Base-by-base conservation (phyloP, 64 coral and sea anemone genomes). In the Dendrophyllia cribrosa region DNA sequence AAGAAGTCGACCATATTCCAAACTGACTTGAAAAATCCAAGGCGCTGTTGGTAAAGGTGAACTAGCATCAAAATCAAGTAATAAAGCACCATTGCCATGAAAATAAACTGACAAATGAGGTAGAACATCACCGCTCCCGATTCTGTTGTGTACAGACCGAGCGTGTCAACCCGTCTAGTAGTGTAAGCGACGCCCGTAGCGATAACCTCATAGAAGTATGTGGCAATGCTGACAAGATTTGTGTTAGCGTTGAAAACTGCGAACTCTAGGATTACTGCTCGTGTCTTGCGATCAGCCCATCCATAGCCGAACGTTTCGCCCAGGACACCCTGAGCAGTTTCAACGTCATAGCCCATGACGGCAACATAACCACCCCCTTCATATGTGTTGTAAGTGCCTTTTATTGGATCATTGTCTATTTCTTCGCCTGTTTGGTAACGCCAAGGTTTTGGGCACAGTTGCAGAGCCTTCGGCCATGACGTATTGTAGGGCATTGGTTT, bases 301-400 rank as follows among this genome's bases (percentile, higher is more conserved):
- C 83, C 88, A 17, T 86, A 72, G 2, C 61, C 72, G 24, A 70
- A 21, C 8, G 92, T 91, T 58, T 96, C 91, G n/a, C 26, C 24
- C 6, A 77, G 24, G 14, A 96, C 95, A 14, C 91, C 61, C 10
- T 16, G 43, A 21, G 95, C 95, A 47, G 83, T 89, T 10, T 13
- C 23, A 77, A 72, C 60, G 66, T 84, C 77, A 74, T 96, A 96
- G 3, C 95, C 95, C 56, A 96, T 63, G n/a, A 93, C 76, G 12
- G 95, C 90, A 62, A 89, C 78, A 70, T 93, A 96, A 3, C 95
- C 95, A 34, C 95, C 90, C 2, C 90, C 95, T 49, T 72, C 86
- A 91, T 96, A 96, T 4, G 67, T 12, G 2, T 15, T 61, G 5
- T 56, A 62, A 21, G 45, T 55, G 3, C 90, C 86, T 87, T 73